phyloP scores from a whole-genome alignment of 1,140 invertebrate genomes.

The Nylanderia fulva region DNA sequence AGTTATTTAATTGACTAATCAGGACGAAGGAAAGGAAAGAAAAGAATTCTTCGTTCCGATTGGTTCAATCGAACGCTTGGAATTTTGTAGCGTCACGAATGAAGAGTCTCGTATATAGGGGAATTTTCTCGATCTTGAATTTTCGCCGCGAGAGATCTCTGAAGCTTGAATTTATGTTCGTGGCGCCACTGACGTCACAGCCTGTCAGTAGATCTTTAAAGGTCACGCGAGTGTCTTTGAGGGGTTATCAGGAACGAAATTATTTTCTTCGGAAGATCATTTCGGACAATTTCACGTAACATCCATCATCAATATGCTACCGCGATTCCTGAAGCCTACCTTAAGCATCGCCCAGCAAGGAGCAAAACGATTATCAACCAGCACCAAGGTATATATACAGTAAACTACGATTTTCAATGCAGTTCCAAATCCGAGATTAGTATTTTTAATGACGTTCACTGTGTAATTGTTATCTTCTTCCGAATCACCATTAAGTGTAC shows the following conservation, averaged over 20 bases:
- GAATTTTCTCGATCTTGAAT: background rate
- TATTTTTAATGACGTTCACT: background rate
- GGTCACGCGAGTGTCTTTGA: slow-evolving; percentile 67
- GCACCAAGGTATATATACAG: slow-evolving; percentile 72
- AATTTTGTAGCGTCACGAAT: too few relatives aligned
- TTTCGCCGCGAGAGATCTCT: background rate
- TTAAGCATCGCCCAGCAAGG: slow-evolving; percentile 77
- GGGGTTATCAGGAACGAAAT: slow-evolving; percentile 38
- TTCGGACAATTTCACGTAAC: background rate
- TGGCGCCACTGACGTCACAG: background rate
- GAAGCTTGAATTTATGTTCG: background rate
- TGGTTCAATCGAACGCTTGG: too few relatives aligned
- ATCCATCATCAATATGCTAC: slow-evolving; percentile 76
- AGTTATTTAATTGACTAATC: too few relatives aligned
- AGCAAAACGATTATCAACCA: slow-evolving; percentile 81
- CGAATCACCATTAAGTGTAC: background rate
- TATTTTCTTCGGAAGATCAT: slow-evolving; percentile 7
- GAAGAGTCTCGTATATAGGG: background rate
- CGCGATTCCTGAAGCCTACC: slow-evolving; percentile 78
- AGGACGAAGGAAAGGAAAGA: too few relatives aligned
- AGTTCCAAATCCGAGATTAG: background rate
- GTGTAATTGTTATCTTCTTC: background rate
- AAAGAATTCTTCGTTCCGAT: too few relatives aligned
- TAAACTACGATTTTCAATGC: background rate
- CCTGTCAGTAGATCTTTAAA: slow-evolving; percentile 24